Evolutionary conservation across 2,113 vertebrate genomes (phyloP), one percentile per base, ranked within the genome.

Genomic region (Channa argus): DNA sequence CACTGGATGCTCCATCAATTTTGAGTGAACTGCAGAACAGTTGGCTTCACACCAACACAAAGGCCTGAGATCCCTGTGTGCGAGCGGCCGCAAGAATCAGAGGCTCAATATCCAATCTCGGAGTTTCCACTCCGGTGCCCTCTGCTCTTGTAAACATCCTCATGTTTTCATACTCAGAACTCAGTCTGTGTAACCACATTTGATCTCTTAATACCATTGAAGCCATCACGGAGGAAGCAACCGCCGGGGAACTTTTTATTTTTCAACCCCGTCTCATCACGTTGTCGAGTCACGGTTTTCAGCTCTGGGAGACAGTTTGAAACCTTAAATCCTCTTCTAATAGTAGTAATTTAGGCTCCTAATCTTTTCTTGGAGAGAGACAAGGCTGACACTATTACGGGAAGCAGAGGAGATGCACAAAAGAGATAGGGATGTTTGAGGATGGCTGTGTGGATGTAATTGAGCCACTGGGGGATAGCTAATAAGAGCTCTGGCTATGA

Each of bases 331-430:
- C 78, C 77, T 80, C 54, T 44, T 63, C 66, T 81, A 75, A 86
- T 86, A 49, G 63, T 24, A 68, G 79, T 80, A 69, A 89, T 89
- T 83, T 86, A 24, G 58, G 51, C 12, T 81, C 80, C 50, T 84
- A 73, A 84, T 89, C 53, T 82, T 60, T 85, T 90, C 53, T 72
- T 85, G 61, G 67, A 80, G 54, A 80, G 63, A 82, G 71, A 80
- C 46, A 39, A 74, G 69, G 59, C 58, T 80, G 81, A 83, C 60
- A 76, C 47, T 6, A 53, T 79, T 68, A 76, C 45, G 5, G 71
- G 44, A 66, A 74, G 49, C 15, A 45, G 45, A 71, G 45, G 63
- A 63, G 71, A 79, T 76, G 70, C 41, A 44, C 37, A 63, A 47
- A 67, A 81, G 8, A 58, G 68, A 82, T 33, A 33, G 63, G 64